Base-by-base conservation (phyloP, 2,888 invertebrate species). In the Pandemis corylana region DNA sequence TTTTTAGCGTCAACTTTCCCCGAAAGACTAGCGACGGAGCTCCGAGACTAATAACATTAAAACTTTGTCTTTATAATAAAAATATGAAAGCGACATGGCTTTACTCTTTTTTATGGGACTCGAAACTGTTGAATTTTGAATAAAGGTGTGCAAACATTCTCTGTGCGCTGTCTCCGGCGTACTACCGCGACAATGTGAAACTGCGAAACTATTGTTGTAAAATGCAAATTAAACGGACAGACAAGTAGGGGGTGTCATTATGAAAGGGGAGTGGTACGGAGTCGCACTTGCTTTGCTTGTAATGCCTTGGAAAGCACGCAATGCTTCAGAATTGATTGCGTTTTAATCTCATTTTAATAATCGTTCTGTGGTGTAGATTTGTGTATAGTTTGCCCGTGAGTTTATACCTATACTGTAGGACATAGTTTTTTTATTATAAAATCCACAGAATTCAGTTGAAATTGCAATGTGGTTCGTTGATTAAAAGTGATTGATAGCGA, bases 171-270 rank as follows among this genome's bases (percentile, higher is more conserved):
- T 67, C 67, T 62, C n/a, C 46, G 41, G 20, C 69, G 59, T 64
- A 71, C 68, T 62, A 68, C 70, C 79, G 82, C 81, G 81, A 82
- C 83, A 83, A 85, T 84, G 82, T 79, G 80, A 80, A 79, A 81
- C 84, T 83, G 82, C 80, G 81, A 84, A 84, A 86, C 88, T 85
- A 85, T 86, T 84, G 84, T 88, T 87, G 85, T 89, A 89, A 87
- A 87, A 93, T 93, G 92, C 88, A 93, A 93, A 93, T 93, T 91
- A 90, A 89, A 89, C 84, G 87, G 69, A 71, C 66, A 56, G 88
- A 90, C 87, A 87, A 90, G 85, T 83, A 85, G 83, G 80, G 84
- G 85, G 89, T 87, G 89, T 92, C 86, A 93, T 92, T 92, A 89
- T 84, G 82, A 82, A 80, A 83, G 84, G 78, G 87, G 88, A 88